Percentiles rank a stretch among this genome's conserved stretches.
Conservation (phyloP, 2,888 invertebrate species). For the Macropis europaea region DNA sequence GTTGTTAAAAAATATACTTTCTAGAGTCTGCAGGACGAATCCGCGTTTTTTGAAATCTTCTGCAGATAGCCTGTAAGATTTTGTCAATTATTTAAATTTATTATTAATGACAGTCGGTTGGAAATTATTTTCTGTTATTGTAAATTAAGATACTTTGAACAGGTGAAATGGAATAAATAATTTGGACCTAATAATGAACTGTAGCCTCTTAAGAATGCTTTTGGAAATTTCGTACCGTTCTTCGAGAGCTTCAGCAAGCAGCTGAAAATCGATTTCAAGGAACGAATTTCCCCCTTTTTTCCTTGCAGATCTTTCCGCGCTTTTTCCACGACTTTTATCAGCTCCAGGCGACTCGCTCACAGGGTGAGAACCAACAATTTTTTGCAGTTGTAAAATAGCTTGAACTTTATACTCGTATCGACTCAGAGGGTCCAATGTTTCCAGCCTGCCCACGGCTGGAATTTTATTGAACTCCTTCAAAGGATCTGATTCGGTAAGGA, state of each 20-base stretch:
- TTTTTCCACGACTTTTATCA: slow-evolving; percentile 31
- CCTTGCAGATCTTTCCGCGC: slow-evolving; percentile 22
- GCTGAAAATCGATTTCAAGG: slow-evolving; percentile 46
- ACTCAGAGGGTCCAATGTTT: slow-evolving; percentile 58
- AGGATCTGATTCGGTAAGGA: slow-evolving; percentile 24
- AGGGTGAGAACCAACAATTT: slow-evolving; percentile 15
- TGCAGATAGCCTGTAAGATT: slow-evolving; percentile 58
- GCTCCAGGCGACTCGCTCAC: background rate
- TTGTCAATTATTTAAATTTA: too few species aligned
- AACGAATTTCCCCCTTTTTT: slow-evolving; percentile 45
- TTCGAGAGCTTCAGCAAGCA: slow-evolving; percentile 59
- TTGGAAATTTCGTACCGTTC: slow-evolving; percentile 67
- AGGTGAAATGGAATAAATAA: too few species aligned
- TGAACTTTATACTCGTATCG: slow-evolving; percentile 69
- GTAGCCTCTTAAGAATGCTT: too few species aligned
- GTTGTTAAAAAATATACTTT: slow-evolving; percentile 64
- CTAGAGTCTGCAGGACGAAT: slow-evolving; percentile 70
- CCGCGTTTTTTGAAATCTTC: slow-evolving; percentile 66
- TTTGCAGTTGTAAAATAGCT: slow-evolving; percentile 46
- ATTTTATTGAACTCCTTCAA: slow-evolving; percentile 47
- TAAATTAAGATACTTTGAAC: background rate
- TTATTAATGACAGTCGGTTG: too few species aligned
- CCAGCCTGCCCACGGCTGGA: slow-evolving; percentile 54
- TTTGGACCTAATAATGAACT: too few species aligned
- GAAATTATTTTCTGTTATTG: too few species aligned